Base-by-base conservation (phyloP, 2,113 vertebrate species). In the Dunckerocampus dactyliophorus region DNA sequence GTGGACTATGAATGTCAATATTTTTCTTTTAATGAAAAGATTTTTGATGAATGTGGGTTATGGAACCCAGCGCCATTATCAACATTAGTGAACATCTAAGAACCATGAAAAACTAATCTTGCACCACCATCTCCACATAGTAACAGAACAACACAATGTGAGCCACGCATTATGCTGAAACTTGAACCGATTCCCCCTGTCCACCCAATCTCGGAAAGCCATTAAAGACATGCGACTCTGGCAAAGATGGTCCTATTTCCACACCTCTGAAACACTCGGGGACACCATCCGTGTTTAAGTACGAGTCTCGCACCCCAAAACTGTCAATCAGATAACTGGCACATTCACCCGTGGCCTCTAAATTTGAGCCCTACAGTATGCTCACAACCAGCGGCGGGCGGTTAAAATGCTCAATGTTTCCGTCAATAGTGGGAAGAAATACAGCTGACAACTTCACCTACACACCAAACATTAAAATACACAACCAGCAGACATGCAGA, bases 91-190 rank as follows among this genome's bases (percentile, higher is more conserved):
- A 28, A 17, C 14, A 39, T 39, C 53, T 13, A 19, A 19, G 17
- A 19, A 39, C 6, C 31, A 20, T 43, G 11, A 43, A 12, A 43
- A 43, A 43, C 12, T 4, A 13, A 43, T 13, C 31, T 34, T 34
- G 47, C 72, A 78, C 74, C 72, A 78, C 74, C 74, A 82, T 65
- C 8, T 62, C 65, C 31, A 59, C 48, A 61, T 12, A 42, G 46
- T 19, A 21, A 11, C 1, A 1, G 34, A 31, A 34, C 21, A 59
- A 19, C 60, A 72, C 67, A 59, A 65, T 69, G 73, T 80, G 70
- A 81, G 50, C 15, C 34, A 24, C 43, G 19, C 72, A 47, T 56
- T 46, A 53, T 45, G 20, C 60, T 60, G 62, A 69, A 39, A 74
- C 59, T 57, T 68, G 51, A 76, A 81, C 55, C 56, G 2, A 51